Conservation (phyloP, 2,113 vertebrate species). For the Sphaerodactylus townsendi region DNA sequence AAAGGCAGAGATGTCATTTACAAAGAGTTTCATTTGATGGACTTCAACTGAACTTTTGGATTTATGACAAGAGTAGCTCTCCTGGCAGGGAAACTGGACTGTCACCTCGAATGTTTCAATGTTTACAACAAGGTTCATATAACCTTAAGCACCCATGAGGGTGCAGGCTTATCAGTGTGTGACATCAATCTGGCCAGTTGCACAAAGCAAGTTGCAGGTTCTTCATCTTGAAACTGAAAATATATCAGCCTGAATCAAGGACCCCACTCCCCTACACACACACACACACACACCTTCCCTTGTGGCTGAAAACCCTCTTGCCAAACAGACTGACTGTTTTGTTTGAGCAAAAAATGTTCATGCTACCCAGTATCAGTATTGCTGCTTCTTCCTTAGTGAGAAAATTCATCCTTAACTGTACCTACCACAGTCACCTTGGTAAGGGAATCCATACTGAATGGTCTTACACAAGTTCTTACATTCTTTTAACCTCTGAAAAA, state of each 20-base stretch:
- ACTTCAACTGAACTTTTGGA: constrained; percentile 93
- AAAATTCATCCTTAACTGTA: background rate
- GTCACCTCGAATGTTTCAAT: constrained; percentile 85
- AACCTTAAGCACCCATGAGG: constrained; percentile 87
- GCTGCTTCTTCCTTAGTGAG: background rate
- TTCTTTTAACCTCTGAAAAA: too few relatives aligned
- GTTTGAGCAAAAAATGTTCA: fast-evolving
- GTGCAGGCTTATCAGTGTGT: constrained; percentile 84
- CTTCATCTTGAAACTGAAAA: constrained; percentile 63
- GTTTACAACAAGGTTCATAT: constrained; percentile 90
- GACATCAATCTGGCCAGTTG: constrained; percentile 88
- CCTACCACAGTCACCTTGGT: background rate
- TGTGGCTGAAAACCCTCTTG: background rate
- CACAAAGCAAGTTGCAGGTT: constrained; percentile 84
- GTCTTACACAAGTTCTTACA: background rate
- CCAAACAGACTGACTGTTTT: background rate
- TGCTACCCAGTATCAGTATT: background rate
- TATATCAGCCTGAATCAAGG: background rate
- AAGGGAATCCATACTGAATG: background rate
- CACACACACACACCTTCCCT: fast-evolving
- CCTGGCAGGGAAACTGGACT: constrained; percentile 84
- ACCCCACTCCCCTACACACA: background rate
- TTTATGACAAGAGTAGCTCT: constrained; percentile 85
- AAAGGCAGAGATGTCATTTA: constrained; percentile 95
- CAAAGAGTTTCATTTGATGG: constrained; percentile 97